Base-by-base conservation (phyloP, 2,797 vertebrate species). In the Glossophaga mutica region DNA sequence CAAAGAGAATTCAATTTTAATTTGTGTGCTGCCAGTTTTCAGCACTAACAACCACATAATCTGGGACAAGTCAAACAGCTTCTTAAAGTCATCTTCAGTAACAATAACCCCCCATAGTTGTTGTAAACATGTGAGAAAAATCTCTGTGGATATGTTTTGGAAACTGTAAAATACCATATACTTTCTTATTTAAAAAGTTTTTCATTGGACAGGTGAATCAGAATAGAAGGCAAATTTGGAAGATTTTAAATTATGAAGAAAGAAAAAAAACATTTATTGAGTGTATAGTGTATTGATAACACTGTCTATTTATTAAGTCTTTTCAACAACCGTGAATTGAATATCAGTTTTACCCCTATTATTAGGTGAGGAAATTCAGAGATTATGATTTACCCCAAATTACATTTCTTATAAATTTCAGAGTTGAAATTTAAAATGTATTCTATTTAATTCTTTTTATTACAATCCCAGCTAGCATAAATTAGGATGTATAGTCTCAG, bases 161-260 rank as follows among this genome's bases (percentile, higher is more conserved):
- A 82, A 93, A 71, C 26, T 84, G 12, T 59, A 74, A 48, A 91
- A 76, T 89, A 22, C 11, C 2, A 4, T 71, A 32, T 78, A 90
- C 9, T 67, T 94, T 62, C 9, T 76, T 44, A 26, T 39, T 73
- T 86, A 74, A 65, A 92, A 68, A 52, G 10, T 34, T 89, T 76
- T 92, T 77, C 11, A 24, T 1, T 32, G 32, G 46, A 87, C 32
- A 94, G 22, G 70, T 34, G 76, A 67, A 50, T 92, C 62, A 83
- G 18, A 73, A 71, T 6, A 73, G 15, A 87, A 78, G 48, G n/a
- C 18, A 95, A 67, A 77, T 89, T 57, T 86, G 52, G 32, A 89
- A 81, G 12, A 73, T 73, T 95, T 86, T 77, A 81, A 88, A 65
- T 65, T 85, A n/a, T 93, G 73, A 88, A 57, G 18, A n/a, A 59